phyloP scores from a whole-genome alignment of 64 coral and sea anemone species.

The Pachyseris speciosa region DNA sequence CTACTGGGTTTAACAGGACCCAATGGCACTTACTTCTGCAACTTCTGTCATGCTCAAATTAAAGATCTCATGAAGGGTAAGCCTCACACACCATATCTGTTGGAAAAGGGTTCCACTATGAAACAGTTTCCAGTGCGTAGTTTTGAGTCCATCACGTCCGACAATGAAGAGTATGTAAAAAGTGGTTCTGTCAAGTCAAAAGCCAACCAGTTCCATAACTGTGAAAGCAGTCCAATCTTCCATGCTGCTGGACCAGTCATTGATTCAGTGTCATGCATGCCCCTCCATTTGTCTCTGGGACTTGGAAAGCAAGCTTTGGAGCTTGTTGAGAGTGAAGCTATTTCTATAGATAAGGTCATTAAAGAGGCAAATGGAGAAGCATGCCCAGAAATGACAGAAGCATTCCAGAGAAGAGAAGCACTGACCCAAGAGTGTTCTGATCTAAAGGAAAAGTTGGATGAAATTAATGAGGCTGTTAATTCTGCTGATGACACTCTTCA shows the following conservation, averaged over 20 bases:
- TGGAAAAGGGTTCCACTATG: too few relatives aligned
- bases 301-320: conserved; percentile 53
- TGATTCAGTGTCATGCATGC: conserved; percentile 45
- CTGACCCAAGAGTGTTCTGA: neutral
- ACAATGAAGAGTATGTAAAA: too few relatives aligned
- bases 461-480: neutral
- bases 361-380: conserved; percentile 43
- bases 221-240: conserved; percentile 6
- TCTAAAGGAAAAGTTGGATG: neutral
- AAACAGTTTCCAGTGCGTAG: too few relatives aligned
- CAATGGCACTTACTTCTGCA: too few relatives aligned
- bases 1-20: too few relatives aligned
- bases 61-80: too few relatives aligned
- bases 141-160: too few relatives aligned
- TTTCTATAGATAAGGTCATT: conserved; percentile 13
- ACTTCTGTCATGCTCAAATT: too few relatives aligned
- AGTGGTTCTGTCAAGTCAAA: conserved; percentile 39
- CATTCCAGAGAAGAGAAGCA: neutral
- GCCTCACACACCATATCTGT: too few relatives aligned
- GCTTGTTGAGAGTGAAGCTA: conserved; percentile 1
- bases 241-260: neutral
- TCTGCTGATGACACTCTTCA: neutral
- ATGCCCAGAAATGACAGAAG: neutral
- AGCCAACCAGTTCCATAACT: conserved; percentile 48
- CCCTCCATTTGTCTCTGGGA: conserved; percentile 50